Conservation (phyloP, 2,797 vertebrate species). For the Urocyon cinereoargenteus region DNA sequence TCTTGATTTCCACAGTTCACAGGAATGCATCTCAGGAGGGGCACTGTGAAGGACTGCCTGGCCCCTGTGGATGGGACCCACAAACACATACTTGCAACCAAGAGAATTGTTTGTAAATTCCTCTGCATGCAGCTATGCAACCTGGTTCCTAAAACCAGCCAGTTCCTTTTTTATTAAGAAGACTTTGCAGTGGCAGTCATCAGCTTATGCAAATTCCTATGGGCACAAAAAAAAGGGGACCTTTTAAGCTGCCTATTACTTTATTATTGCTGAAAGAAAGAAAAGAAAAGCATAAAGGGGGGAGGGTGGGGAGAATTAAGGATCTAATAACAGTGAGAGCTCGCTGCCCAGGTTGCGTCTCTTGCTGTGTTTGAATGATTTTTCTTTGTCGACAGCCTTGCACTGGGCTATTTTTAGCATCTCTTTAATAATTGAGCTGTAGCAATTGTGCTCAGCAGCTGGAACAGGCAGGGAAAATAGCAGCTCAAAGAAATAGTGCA, state of each 20-base stretch:
- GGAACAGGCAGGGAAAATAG: conserved; percentile 87
- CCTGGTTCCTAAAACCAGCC: background rate
- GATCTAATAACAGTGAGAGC: conserved; percentile 80
- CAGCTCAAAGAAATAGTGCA: conserved; percentile 83
- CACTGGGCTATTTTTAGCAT: conserved; percentile 88
- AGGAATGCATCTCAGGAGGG: background rate
- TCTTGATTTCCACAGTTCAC: background rate
- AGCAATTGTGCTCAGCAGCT: conserved; percentile 86
- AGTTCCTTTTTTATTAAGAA: conserved; percentile 69
- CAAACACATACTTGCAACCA: background rate
- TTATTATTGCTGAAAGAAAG: conserved; percentile 78
- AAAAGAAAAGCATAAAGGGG: conserved; percentile 32
- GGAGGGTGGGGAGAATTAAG: conserved; percentile 72
- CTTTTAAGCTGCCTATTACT: conserved; percentile 79
- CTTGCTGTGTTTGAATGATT: conserved; percentile 86
- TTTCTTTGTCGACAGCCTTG: conserved; percentile 86
- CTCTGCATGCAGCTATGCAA: background rate
- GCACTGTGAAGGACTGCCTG: background rate
- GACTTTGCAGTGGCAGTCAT: conserved; percentile 41
- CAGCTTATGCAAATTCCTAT: conserved; percentile 79
- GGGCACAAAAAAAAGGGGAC: background rate
- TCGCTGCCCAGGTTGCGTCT: conserved; percentile 79
- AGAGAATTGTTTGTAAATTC: conserved; percentile 55
- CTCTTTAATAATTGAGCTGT: conserved; percentile 90
- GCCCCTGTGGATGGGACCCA: background rate